These are phyloP conservation scores for Nothobranchius furzeri DNA, from an alignment of 2,113 vertebrate species.

Conservation along the genomic window DNA sequence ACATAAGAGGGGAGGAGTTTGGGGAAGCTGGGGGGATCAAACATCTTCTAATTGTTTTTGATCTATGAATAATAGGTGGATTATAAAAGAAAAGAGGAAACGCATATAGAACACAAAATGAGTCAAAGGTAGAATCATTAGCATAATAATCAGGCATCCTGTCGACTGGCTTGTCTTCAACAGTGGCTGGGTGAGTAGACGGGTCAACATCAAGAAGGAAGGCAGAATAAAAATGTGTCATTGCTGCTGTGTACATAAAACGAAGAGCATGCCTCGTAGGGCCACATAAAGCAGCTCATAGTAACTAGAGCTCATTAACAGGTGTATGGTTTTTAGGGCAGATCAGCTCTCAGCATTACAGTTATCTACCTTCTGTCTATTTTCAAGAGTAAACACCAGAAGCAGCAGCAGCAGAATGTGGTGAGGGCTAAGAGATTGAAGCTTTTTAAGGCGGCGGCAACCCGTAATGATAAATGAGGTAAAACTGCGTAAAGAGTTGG, in stretches of 20 bases:
- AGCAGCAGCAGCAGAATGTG: no score
- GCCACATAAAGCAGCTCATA: slow-evolving; percentile 2
- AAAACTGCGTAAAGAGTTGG: no score
- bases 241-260: slow-evolving; percentile 3
- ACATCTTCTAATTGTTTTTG: neutral
- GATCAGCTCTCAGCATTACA: neutral
- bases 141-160: slow-evolving; percentile 23
- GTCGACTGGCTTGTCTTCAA: slow-evolving; percentile 25
- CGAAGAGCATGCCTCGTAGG: slow-evolving; percentile 11
- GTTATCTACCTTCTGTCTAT: no score
- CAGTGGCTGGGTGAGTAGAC: slow-evolving; percentile 13
- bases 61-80: neutral
- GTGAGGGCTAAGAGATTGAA: no score
- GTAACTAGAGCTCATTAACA: slow-evolving; percentile 10
- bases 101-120: neutral
- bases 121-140: slow-evolving; percentile 17
- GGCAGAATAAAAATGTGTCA: slow-evolving; percentile 30
- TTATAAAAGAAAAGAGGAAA: neutral
- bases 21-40: neutral
- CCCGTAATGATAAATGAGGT: no score
- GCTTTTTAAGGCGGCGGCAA: no score
- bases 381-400: no score
- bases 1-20: slow-evolving; percentile 16
- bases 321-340: slow-evolving; percentile 12
- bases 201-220: slow-evolving; percentile 35